Conservation (phyloP, 2,113 vertebrate species). For the Manacus vitellinus region DNA sequence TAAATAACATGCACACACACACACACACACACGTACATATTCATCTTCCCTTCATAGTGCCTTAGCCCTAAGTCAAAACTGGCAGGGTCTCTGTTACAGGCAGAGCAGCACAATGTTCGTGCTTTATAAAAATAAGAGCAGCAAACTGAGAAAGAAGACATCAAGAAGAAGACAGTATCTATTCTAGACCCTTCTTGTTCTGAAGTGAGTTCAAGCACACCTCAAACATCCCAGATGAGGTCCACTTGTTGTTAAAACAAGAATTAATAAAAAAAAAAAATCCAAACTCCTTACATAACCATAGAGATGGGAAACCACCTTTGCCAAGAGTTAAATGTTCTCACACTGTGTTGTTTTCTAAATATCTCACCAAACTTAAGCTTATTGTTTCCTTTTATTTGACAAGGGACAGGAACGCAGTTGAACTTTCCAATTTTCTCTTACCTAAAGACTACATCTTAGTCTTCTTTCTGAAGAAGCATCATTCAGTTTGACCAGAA, state of each 20-base stretch:
- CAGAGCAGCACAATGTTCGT: fast-evolving
- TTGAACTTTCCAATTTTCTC: neutral
- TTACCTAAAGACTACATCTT: neutral
- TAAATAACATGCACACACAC: neutral
- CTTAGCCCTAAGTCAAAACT: neutral
- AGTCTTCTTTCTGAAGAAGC: neutral
- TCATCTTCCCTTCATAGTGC: neutral
- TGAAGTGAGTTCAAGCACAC: neutral
- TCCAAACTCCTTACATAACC: neutral
- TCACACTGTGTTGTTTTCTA: neutral
- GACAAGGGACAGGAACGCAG: neutral
- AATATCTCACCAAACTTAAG: neutral
- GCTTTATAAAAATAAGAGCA: neutral
- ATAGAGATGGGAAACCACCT: neutral
- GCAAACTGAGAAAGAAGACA: neutral
- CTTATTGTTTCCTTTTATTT: neutral
- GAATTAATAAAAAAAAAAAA: neutral
- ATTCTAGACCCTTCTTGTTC: neutral
- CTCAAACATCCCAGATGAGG: neutral
- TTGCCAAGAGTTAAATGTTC: neutral
- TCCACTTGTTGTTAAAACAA: neutral
- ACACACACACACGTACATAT: neutral
- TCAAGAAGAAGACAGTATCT: neutral
- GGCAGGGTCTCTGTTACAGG: neutral
- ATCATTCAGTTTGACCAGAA: neutral